Evolutionary conservation across 1,140 invertebrate species (phyloP).

Genomic region (Drosophila sturtevanti): DNA sequence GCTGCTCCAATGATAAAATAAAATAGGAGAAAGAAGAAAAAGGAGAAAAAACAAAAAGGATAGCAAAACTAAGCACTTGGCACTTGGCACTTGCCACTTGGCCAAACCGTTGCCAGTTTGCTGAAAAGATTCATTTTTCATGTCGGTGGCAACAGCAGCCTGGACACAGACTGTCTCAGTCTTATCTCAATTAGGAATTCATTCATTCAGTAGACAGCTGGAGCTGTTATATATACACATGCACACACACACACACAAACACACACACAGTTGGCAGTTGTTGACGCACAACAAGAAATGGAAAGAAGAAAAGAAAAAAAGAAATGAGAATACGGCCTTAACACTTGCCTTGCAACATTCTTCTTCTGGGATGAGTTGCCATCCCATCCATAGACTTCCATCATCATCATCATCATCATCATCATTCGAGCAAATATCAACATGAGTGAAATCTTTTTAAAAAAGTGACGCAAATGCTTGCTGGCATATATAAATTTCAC

Average conservation of each 20-base stretch:
- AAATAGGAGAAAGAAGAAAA: not conserved
- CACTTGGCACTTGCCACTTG: constrained; percentile 1
- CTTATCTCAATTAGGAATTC: constrained; percentile 76
- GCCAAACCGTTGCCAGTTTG: constrained; percentile 4
- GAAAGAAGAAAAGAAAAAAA: not conserved
- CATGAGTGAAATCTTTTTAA: constrained; percentile 47
- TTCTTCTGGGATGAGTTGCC: too few relatives aligned
- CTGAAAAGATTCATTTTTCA: constrained; percentile 53
- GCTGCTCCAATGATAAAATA: constrained; percentile 23
- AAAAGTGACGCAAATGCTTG: constrained; percentile 67
- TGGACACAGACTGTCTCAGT: constrained; percentile 42
- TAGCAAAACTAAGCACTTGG: not conserved
- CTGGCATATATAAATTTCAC: constrained; percentile 45
- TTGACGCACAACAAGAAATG: not conserved
- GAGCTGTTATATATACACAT: not conserved
- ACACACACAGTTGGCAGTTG: not conserved
- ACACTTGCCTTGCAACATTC: constrained; percentile 9
- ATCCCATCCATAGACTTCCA: not conserved
- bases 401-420: not conserved
- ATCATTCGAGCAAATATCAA: constrained; percentile 6
- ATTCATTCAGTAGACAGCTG: constrained; percentile 44
- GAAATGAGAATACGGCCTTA: constrained; percentile 9
- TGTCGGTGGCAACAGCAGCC: constrained; percentile 10
- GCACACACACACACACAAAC: not conserved
- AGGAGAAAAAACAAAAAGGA: not conserved